Conservation (phyloP, 1,140 invertebrate species). For the Drosophila tristis region DNA sequence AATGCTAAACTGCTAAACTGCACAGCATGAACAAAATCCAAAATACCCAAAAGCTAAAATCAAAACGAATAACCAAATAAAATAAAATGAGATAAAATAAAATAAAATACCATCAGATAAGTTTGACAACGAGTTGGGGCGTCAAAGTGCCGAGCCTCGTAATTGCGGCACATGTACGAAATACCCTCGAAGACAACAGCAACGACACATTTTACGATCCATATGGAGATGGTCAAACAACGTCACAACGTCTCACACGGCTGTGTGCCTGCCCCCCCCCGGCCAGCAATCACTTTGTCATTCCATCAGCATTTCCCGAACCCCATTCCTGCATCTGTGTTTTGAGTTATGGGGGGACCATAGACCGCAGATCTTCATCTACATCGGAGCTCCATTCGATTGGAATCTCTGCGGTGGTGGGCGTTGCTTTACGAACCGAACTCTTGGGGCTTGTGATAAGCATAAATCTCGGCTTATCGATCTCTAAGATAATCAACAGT, state of each 20-base stretch:
- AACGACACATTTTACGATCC: conserved; percentile 45
- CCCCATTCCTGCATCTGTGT: not conserved
- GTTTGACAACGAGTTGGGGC: conserved; percentile 58
- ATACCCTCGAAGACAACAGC: conserved; percentile 17
- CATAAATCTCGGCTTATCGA: conserved; percentile 74
- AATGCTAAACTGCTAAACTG: conserved; percentile 81
- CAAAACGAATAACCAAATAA: conserved; percentile 4
- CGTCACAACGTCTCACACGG: conserved; percentile 4
- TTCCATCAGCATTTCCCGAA: conserved; percentile 59
- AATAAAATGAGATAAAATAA: conserved; percentile 36
- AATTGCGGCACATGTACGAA: conserved; percentile 69
- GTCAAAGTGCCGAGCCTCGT: conserved; percentile 65
- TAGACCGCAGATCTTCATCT: not conserved
- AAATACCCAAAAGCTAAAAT: conserved; percentile 39
- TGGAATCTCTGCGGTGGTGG: conserved; percentile 30
- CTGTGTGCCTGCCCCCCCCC: not conserved
- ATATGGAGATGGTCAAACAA: conserved; percentile 12
- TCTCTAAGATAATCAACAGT: conserved; percentile 66
- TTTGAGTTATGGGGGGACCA: conserved; percentile 48
- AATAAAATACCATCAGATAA: conserved; percentile 15
- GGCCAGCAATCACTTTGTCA: conserved; percentile 56
- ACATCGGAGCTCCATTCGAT: not conserved
- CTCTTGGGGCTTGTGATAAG: conserved; percentile 39
- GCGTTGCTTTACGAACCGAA: conserved; percentile 34
- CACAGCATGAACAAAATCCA: conserved; percentile 74